phyloP scores from a whole-genome alignment of 2,113 vertebrate species.

The Centrocercus urophasianus region DNA sequence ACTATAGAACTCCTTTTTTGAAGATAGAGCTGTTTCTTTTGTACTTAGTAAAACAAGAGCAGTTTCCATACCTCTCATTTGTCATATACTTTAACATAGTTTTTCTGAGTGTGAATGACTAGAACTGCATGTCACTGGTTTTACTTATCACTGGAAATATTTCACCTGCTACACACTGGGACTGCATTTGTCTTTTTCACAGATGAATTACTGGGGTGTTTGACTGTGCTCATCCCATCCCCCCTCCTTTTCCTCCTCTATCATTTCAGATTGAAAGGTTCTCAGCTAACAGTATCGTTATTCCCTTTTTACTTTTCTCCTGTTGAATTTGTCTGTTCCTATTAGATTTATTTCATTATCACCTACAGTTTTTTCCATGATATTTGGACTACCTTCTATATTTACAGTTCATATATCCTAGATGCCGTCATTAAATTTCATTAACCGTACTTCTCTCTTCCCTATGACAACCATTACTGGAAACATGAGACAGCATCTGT shows the following conservation, averaged over 20 bases:
- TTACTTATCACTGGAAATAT: neutral
- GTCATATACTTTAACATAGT: neutral
- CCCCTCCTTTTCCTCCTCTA: neutral
- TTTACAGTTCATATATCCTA: neutral
- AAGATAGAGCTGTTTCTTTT: neutral
- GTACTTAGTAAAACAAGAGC: neutral
- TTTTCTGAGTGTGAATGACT: neutral
- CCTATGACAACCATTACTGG: neutral
- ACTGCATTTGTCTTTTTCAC: neutral
- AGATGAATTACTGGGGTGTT: neutral
- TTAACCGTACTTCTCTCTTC: neutral
- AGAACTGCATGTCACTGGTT: neutral
- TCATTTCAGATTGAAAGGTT: neutral
- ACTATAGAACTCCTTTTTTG: neutral
- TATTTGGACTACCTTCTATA: neutral
- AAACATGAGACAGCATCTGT: conserved; percentile 5
- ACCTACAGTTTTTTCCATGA: neutral
- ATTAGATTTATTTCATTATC: neutral
- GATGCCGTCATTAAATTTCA: neutral
- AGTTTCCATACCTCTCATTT: neutral
- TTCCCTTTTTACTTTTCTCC: neutral
- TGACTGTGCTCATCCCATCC: neutral
- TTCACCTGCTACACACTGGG: neutral
- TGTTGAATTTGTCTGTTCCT: neutral
- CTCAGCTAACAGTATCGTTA: neutral